Percentiles rank a stretch among this genome's conserved stretches.
Evolutionary conservation across 92 coral and sea anemone species (phyloP).

Genomic region (Anthopleura xanthogrammica): DNA sequence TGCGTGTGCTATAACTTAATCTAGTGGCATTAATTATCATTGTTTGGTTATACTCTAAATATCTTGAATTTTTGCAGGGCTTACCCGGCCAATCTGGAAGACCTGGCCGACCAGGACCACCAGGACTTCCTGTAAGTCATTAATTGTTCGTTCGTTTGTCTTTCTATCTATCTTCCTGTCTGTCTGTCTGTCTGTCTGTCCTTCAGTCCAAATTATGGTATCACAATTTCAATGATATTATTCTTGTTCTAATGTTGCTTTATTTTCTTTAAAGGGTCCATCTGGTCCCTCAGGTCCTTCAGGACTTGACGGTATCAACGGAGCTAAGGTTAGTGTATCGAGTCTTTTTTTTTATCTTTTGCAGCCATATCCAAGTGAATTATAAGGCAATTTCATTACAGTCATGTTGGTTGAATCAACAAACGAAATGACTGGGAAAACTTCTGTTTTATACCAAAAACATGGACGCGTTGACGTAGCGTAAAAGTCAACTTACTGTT

Average conservation of each 20-base stretch:
- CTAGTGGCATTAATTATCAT: neutral
- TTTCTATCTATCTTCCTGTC: too few relatives aligned
- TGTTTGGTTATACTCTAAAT: neutral
- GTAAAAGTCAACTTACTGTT: too few relatives aligned
- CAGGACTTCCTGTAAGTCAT: conserved; percentile 64
- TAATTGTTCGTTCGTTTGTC: too few relatives aligned
- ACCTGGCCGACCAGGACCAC: conserved; percentile 62
- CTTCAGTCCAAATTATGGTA: too few relatives aligned
- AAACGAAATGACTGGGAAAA: too few relatives aligned
- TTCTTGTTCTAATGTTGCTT: neutral
- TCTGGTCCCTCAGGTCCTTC: conserved; percentile 45
- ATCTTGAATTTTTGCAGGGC: conserved; percentile 10
- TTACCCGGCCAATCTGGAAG: conserved; percentile 45
- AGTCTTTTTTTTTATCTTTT: neutral
- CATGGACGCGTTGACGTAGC: too few relatives aligned
- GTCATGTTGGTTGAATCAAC: too few relatives aligned
- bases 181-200: too few relatives aligned
- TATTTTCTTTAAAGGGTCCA: conserved; percentile 41
- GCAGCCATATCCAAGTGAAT: too few relatives aligned
- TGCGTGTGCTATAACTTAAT: too few relatives aligned
- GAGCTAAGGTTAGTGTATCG: conserved; percentile 47
- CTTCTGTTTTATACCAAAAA: too few relatives aligned
- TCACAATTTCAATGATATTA: neutral
- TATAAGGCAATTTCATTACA: too few relatives aligned
- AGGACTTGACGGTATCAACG: conserved; percentile 63